These are phyloP conservation scores for Melipona quadrifasciata DNA, from an alignment of 1,140 invertebrate genomes.

Conservation along the genomic window DNA sequence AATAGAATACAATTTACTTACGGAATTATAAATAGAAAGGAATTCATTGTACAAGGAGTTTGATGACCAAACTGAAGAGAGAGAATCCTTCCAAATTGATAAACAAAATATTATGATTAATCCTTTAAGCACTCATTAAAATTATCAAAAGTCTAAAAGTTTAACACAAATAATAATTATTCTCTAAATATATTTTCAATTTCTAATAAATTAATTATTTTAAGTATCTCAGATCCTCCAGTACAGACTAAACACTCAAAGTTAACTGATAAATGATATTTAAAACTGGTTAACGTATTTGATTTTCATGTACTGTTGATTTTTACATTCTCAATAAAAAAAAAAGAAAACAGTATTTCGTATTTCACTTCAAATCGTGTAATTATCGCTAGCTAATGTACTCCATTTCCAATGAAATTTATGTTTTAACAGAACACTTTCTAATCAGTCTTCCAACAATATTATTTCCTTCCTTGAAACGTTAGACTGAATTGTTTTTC, in stretches of 20 bases:
- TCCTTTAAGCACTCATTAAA: not conserved
- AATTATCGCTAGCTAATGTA: constrained; percentile 9
- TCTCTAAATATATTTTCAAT: no score
- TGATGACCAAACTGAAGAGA: not conserved
- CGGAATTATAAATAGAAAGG: no score
- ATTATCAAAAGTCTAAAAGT: no score
- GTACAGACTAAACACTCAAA: no score
- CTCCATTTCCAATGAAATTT: constrained; percentile 24
- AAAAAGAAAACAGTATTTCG: no score
- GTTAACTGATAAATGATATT: not conserved
- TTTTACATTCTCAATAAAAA: no score
- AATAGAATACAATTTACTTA: not conserved
- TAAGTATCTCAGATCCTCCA: no score
- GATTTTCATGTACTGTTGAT: no score
- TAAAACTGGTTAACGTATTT: not conserved
- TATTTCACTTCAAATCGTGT: not conserved
- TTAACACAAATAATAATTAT: no score
- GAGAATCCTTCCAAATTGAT: not conserved
- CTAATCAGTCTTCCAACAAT: constrained; percentile 8
- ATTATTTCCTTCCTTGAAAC: not conserved
- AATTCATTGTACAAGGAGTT: not conserved
- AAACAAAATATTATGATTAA: not conserved
- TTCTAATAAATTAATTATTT: no score
- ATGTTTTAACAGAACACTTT: not conserved
- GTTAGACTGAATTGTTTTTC: not conserved